Conservation (phyloP, 2,113 vertebrate genomes). For the Ochotona curzoniae region DNA sequence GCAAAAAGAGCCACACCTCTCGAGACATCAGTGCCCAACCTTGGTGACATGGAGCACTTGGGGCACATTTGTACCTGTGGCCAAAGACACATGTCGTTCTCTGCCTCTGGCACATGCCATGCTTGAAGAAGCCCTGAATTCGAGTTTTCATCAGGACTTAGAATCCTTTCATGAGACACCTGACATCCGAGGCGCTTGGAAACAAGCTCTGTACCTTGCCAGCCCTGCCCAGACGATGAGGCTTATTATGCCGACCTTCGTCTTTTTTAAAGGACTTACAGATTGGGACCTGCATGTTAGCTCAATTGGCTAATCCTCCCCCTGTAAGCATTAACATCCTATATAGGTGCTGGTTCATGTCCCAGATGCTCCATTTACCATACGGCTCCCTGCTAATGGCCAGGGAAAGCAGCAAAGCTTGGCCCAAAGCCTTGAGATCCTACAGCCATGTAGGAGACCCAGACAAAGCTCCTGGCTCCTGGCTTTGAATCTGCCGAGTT, state of each 20-base stretch:
- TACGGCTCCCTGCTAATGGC: no score
- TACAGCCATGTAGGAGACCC: no score
- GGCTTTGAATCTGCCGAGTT: no score
- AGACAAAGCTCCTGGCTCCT: no score
- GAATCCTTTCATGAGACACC: background rate
- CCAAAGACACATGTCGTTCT: background rate
- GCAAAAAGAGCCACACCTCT: no score
- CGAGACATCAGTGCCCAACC: background rate
- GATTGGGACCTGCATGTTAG: no score
- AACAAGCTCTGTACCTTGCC: background rate
- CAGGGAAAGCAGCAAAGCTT: no score
- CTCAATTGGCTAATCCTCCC: no score
- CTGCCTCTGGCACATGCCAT: background rate
- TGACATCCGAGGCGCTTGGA: background rate
- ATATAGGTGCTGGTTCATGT: no score
- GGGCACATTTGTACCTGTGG: background rate
- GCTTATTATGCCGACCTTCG: background rate
- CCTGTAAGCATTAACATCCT: no score
- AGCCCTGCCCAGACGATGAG: background rate
- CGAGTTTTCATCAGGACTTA: background rate
- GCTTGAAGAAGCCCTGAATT: background rate
- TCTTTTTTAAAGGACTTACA: background rate
- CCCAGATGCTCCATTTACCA: no score
- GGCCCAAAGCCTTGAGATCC: no score
- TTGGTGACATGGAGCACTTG: background rate